Percentiles rank a stretch among this genome's conserved stretches.
Conservation (phyloP, 2,888 invertebrate genomes). For the Sepioteuthis lessoniana region DNA sequence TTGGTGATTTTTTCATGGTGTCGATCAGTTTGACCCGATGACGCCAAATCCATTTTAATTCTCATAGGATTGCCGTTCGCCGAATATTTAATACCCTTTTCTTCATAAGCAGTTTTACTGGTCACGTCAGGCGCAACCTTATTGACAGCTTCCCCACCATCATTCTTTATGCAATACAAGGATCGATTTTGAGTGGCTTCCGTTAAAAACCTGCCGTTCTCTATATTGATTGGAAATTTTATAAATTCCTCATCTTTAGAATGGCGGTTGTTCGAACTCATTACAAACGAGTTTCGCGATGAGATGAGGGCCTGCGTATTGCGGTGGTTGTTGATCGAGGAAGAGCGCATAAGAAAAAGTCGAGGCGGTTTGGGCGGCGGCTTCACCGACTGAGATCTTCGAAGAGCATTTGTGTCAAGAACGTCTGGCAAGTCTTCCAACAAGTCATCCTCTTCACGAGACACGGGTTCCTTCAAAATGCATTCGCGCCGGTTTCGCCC, state of each 20-base stretch:
- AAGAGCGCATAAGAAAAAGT: constrained; percentile 64
- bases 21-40: constrained; percentile 48
- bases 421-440: constrained; percentile 59
- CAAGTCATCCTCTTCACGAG: constrained; percentile 46
- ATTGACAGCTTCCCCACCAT: neutral
- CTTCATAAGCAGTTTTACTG: neutral
- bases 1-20: constrained; percentile 59
- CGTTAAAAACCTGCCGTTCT: constrained; percentile 25
- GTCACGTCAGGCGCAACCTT: neutral
- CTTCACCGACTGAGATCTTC: constrained; percentile 61
- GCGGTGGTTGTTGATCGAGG: constrained; percentile 61
- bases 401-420: constrained; percentile 57
- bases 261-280: neutral
- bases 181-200: neutral
- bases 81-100: constrained; percentile 34
- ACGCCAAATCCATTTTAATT: constrained; percentile 44
- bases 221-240: constrained; percentile 42
- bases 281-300: constrained; percentile 55
- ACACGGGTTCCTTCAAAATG: constrained; percentile 41
- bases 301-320: constrained; percentile 55
- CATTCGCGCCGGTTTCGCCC: neutral
- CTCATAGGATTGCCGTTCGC: constrained; percentile 45
- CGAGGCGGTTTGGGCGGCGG: constrained; percentile 70
- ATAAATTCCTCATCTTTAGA: constrained; percentile 45
- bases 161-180: neutral